phyloP scores from a whole-genome alignment of 2,888 invertebrate species.

The Epiblema foenella region DNA sequence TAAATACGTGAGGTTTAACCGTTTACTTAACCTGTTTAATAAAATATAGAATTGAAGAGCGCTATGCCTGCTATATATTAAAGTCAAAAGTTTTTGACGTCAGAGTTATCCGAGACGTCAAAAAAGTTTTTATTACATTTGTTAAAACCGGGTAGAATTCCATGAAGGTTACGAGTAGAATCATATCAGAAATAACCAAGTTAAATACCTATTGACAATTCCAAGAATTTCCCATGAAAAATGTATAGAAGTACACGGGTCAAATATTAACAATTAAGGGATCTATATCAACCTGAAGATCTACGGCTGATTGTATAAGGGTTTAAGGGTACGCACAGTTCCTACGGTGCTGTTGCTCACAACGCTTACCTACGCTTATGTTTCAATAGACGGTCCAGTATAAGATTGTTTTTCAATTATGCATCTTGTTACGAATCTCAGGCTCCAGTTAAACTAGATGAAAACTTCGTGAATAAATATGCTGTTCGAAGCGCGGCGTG shows the following conservation, averaged over 20 bases:
- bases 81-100: too few species aligned
- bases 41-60: too few species aligned
- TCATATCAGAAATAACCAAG: neutral
- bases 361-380: neutral
- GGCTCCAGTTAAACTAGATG: neutral
- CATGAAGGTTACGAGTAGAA: neutral
- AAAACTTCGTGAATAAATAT: neutral
- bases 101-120: neutral
- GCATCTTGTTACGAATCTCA: neutral
- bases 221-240: neutral
- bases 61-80: too few species aligned
- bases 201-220: too few species aligned
- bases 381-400: neutral
- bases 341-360: neutral
- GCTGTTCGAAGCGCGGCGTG: slow-evolving; percentile 46
- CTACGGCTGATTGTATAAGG: slow-evolving; percentile 32
- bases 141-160: neutral
- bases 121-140: neutral
- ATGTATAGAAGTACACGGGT: slow-evolving; percentile 2
- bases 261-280: slow-evolving; percentile 11
- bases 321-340: slow-evolving; percentile 53
- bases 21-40: too few species aligned
- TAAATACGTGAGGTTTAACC: too few species aligned
- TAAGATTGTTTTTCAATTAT: neutral
- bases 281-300: slow-evolving; percentile 12